phyloP scores from a whole-genome alignment of 2,797 vertebrate genomes.

The Phylloscopus collybita region DNA sequence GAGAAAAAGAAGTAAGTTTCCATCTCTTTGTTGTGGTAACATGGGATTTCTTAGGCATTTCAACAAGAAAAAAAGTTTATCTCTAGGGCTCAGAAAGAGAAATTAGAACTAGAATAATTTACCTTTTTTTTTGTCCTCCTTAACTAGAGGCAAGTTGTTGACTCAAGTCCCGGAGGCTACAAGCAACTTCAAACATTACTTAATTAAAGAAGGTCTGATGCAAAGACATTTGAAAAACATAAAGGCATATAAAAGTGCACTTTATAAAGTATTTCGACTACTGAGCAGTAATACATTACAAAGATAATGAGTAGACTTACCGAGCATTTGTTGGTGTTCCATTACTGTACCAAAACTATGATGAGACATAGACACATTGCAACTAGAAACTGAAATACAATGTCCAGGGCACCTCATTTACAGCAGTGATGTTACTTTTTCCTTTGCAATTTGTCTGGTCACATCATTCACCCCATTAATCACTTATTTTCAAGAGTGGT shows the following conservation, averaged over 20 bases:
- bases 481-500: not conserved
- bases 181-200: slow-evolving; percentile 21
- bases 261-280: not conserved
- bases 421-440: not conserved
- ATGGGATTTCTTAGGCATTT: not conserved
- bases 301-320: not conserved
- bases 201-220: not conserved
- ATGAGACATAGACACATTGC: not conserved
- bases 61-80: not conserved
- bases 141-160: slow-evolving; percentile 11
- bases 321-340: not conserved
- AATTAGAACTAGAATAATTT: slow-evolving; percentile 34
- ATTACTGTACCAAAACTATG: not conserved
- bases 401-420: not conserved
- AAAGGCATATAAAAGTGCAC: not conserved
- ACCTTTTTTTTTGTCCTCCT: not conserved
- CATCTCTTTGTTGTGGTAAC: slow-evolving; percentile 37
- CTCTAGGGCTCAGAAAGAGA: not conserved
- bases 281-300: not conserved
- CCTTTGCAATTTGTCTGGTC: not conserved
- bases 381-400: not conserved
- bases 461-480: not conserved
- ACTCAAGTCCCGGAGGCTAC: slow-evolving; percentile 25
- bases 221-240: not conserved
- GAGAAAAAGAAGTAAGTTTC: not conserved